Conservation (phyloP, 1,140 invertebrate species). For the Diorhabda elongata region DNA sequence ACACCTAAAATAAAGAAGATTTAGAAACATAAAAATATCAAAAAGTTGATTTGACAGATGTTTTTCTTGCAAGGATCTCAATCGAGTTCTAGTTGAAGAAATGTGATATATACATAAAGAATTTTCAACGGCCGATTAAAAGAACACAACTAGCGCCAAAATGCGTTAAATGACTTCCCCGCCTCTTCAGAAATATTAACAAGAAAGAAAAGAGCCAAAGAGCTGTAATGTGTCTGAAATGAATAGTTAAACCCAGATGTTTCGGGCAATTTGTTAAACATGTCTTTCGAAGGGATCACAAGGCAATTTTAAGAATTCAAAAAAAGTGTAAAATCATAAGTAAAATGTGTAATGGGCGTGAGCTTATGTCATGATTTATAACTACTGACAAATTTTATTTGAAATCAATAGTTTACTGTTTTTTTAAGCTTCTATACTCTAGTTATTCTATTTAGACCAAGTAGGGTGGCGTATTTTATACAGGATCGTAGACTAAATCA, state of each 20-base stretch:
- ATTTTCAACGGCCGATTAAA: constrained; percentile 20
- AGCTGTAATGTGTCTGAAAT: constrained; percentile 18
- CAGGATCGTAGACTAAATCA: too few species aligned
- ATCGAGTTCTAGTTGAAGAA: too few species aligned
- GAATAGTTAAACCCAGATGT: constrained; percentile 34
- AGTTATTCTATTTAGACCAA: too few species aligned
- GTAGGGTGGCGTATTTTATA: too few species aligned
- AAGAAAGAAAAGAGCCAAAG: too few species aligned
- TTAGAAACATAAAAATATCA: too few species aligned
- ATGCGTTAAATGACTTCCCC: constrained; percentile 33
- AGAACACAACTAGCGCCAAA: constrained; percentile 15
- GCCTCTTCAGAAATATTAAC: constrained; percentile 29
- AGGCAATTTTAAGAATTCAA: constrained; percentile 11
- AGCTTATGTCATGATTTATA: not conserved
- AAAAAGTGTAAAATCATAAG: constrained; percentile 25
- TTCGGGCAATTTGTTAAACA: constrained; percentile 29
- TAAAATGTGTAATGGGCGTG: constrained; percentile 18
- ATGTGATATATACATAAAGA: constrained; percentile 9
- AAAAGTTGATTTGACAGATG: too few species aligned
- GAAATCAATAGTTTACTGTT: too few species aligned
- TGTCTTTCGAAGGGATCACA: constrained; percentile 16
- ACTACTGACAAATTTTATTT: too few species aligned
- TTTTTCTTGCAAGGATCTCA: too few species aligned
- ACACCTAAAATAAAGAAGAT: too few species aligned
- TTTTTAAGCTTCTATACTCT: too few species aligned